Evolutionary conservation across 2,888 invertebrate species (phyloP).

Genomic region (Osmoderma eremita): DNA sequence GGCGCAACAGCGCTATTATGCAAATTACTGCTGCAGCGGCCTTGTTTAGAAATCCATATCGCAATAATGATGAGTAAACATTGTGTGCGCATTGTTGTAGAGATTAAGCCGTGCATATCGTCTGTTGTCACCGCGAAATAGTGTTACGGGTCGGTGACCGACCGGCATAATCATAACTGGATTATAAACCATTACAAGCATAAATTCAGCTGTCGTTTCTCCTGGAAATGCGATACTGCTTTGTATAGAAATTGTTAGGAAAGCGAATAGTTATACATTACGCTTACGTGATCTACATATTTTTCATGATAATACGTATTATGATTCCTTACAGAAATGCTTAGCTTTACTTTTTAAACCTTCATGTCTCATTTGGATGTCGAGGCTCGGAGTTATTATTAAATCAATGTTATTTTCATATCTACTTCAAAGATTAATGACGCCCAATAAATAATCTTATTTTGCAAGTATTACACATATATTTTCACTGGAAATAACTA

Average conservation of each 20-base stretch:
- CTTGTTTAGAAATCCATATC: conserved; percentile 14
- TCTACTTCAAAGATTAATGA: no score
- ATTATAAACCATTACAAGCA: conserved; percentile 8
- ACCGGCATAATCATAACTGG: conserved; percentile 17
- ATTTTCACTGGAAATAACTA: no score
- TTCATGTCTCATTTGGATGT: no score
- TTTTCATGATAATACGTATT: no score
- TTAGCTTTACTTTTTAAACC: no score
- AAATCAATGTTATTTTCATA: no score
- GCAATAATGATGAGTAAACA: conserved; percentile 5
- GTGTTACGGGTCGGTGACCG: conserved; percentile 29
- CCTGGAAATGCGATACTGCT: not conserved
- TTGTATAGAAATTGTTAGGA: not conserved
- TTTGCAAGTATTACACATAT: no score
- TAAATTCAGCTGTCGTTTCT: not conserved
- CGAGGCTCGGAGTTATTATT: no score
- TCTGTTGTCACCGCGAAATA: conserved; percentile 23
- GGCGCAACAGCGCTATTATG: not conserved
- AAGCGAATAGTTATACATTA: no score
- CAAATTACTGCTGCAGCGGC: not conserved
- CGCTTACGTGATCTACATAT: no score
- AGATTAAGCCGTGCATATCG: conserved; percentile 5
- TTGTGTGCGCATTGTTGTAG: conserved; percentile 11
- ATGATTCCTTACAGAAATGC: no score
- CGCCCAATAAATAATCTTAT: no score